Evolutionary conservation across 2,797 vertebrate species (phyloP), one percentile per base, ranked within the genome.

Genomic region (Melanotaenia trifasciata): DNA sequence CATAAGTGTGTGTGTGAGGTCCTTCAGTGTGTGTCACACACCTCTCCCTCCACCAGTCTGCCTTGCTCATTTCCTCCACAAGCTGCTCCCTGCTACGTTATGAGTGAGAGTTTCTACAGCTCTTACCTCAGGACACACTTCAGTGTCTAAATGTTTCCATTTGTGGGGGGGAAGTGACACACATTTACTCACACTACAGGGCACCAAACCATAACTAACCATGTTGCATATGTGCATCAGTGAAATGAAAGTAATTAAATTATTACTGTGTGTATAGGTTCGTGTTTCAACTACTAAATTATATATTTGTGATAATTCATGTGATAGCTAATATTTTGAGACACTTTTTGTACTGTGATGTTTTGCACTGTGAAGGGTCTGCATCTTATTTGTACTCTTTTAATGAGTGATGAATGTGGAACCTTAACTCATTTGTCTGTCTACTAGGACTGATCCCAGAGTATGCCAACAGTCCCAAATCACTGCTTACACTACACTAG

Each of bases 141-240:
- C 86, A 74, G 89, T 83, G 87, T 92, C 87, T 93, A 93, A 94
- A 91, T 88, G 92, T 93, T 94, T 93, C 91, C 93, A 93, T 90
- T 92, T 89, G 82, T 82, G 83, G 80, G 84, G 84, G n/a, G 89
- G 87, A 90, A 90, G 90, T 92, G 88, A 93, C 90, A 93, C 87
- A 87, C 89, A 86, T 90, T 91, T 81, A 63, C 84, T 82, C 82
- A 85, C 83, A 85, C 88, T 57, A 24, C 70, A 79, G 87, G 89
- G 87, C 77, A 84, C 72, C 74, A 61, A 83, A 78, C 78, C 78
- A 86, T 76, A 87, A 89, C 86, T 82, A 86, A 83, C 82, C 76
- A 58, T 74, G 73, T 43, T 77, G 76, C 76, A 69, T 74, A 81
- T 66, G 64, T 81, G 72, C 70, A 54, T 72, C 53, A 47, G 61